Evolutionary conservation across 1,140 invertebrate genomes (phyloP), one percentile per base, ranked within the genome.

Genomic region (Pogonognathellus flavescens): DNA sequence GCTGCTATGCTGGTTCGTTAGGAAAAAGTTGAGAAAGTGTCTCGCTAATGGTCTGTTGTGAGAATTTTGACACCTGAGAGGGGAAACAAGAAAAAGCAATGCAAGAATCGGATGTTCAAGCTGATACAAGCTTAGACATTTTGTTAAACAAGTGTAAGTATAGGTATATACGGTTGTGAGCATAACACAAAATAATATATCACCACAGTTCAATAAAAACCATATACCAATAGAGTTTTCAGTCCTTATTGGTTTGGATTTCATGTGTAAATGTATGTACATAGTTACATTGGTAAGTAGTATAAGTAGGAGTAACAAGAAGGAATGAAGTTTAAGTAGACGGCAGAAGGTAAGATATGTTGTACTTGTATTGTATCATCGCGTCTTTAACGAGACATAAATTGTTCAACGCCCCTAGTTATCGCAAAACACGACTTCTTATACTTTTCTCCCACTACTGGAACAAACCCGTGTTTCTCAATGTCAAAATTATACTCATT

Each of bases 321-420:
- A 41, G 31, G 31, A 41, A 6, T 3, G 31, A 41, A 41, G 31
- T 41, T 41, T 1, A 41, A 41, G 31, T 41, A 41, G 31, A 41
- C 1, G 31, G 31, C 31, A 41, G 31, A 6, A 25, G 22, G 11
- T 60, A 20, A 20, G 59, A 18, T 60, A 41, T 41, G 31, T 41
- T 41, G 31, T 60, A 76, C 50, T 70, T 85, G 25, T 49, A 18
- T 85, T 82, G 80, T 82, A 82, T 85, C 84, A 85, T 52, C 11
- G 41, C 14, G 82, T 84, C 82, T 80, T 82, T 87, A 87, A 84
- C 83, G 25, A 87, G 86, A 59, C 72, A 87, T 82, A 82, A 82
- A 87, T 87, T 87, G 80, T 25, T 85, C 80, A 82, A 57, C 81
- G 22, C 18, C 81, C 25, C 18, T 57, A 80, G 14, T 22, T n/a